Base-by-base conservation (phyloP, 2,797 vertebrate genomes). In the Enteromius paludinosus region DNA sequence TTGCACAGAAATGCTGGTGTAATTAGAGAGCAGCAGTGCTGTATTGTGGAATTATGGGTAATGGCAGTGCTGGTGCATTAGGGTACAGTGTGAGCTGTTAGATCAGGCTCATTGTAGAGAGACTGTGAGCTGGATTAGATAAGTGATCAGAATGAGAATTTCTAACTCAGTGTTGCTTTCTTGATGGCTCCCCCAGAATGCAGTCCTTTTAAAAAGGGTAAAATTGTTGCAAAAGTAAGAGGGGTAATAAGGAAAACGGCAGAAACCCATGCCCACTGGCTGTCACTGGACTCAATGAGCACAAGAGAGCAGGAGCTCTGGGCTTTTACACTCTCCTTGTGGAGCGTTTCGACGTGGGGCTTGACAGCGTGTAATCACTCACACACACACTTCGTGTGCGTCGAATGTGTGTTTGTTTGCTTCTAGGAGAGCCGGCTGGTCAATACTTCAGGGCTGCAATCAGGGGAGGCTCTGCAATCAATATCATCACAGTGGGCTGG, bases 401-500 rank as follows among this genome's bases (percentile, higher is more conserved):
- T 41, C 45, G 52, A 15, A 76, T 79, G 64, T 45, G 76, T 76
- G 86, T 78, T 75, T 62, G 79, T 82, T 49, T 83, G 91, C 89
- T 91, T 93, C 87, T 83, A 88, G 83, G 89, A 86, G 91, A 91
- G 87, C 87, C 85, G 84, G 80, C 85, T 85, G 91, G 93, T 94
- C 92, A 90, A 84, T 79, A 78, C 54, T 74, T 73, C 77, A 71
- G 76, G 52, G 88, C 79, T 87, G 88, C 89, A 47, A 71, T 72
- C 70, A 54, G 88, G 86, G 89, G 87, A 90, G 89, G 90, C 88
- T 64, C 54, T 91, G 91, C 43, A 69, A 94, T 94, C 94, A 89
- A 94, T 94, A 93, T 93, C 92, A 89, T 88, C 91, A 91, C 92
- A 92, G 91, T 90, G 92, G 91, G 91, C 91, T 92, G 91, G 92